Base-by-base conservation (phyloP, 2,797 vertebrate species). In the Sebastes umbrosus region DNA sequence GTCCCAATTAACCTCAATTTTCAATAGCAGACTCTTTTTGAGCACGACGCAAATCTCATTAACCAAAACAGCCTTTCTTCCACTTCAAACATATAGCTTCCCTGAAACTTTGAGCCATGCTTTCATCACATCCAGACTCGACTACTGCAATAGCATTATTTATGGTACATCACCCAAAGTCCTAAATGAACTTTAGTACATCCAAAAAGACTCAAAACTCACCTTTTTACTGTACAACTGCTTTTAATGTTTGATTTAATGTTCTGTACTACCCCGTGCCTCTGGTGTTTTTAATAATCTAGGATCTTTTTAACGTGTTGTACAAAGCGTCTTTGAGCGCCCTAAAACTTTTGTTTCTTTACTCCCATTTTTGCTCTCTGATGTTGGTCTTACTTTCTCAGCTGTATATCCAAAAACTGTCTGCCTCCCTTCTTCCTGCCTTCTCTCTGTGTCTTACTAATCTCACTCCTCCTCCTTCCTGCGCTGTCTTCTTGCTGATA, bases 401-500 rank as follows among this genome's bases (percentile, higher is more conserved):
- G 29, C 71, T 75, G 9, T 59, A 29, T 31, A 43, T 77, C 63
- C 68, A 54, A 55, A 85, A 68, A 31, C 65, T 50, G 25, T 65
- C 84, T 57, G 11, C 67, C 63, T 82, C 69, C 67, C 78, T 71
- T 46, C 34, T 60, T 64, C 71, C 67, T 84, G 73, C 68, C 43
- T 62, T 68, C 70, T 72, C 39, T 67, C 65, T 73, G 36, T 55
- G 55, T 83, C 65, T 31, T 10, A 18, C 43, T 84, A 62, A 84
- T 85, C 84, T 82, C 70, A 5, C 68, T 71, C 31, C 57, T 68
- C 69, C 79, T 81, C 69, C 69, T 85, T 80, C 72, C 79, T 80
- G 43, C 31, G 3, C 46, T 57, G 52, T 54, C 72, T 57, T 84
- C 58, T 59, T 0, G 29, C 74, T 60, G 77, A 77, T 67, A 81